These are phyloP conservation scores for Elachura formosa DNA, from an alignment of 2,113 vertebrate species.

Conservation along the genomic window DNA sequence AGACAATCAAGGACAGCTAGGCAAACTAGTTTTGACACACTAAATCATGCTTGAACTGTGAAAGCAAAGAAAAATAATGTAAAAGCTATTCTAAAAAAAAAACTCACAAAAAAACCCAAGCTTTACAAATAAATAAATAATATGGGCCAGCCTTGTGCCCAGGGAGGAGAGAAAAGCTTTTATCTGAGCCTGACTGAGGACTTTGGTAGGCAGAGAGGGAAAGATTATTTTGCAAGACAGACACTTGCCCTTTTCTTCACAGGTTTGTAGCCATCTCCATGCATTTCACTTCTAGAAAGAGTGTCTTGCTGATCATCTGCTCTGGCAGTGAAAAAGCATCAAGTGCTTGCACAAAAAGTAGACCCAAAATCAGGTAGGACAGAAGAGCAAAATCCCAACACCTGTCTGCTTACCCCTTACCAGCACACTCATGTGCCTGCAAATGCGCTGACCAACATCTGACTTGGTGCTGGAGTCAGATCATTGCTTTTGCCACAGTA, in stretches of 20 bases:
- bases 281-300: neutral
- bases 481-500: neutral
- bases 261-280: neutral
- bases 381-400: neutral
- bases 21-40: slow-evolving; percentile 76
- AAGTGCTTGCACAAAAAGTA: neutral
- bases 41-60: slow-evolving; percentile 78
- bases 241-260: neutral
- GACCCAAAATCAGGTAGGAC: neutral
- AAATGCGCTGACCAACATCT: neutral
- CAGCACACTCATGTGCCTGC: neutral
- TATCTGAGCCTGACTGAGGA: neutral
- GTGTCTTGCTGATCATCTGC: neutral
- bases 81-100: slow-evolving; percentile 42
- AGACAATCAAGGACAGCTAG: slow-evolving; percentile 72
- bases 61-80: slow-evolving; percentile 67
- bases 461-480: neutral
- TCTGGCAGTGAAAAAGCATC: neutral
- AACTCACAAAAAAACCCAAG: neutral
- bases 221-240: neutral
- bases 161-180: neutral
- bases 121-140: slow-evolving; percentile 72
- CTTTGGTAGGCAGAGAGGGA: neutral
- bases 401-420: neutral
- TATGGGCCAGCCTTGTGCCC: neutral